Evolutionary conservation across 2,888 invertebrate genomes (phyloP), one percentile per base, ranked within the genome.

Genomic region (Stramonita haemastoma): DNA sequence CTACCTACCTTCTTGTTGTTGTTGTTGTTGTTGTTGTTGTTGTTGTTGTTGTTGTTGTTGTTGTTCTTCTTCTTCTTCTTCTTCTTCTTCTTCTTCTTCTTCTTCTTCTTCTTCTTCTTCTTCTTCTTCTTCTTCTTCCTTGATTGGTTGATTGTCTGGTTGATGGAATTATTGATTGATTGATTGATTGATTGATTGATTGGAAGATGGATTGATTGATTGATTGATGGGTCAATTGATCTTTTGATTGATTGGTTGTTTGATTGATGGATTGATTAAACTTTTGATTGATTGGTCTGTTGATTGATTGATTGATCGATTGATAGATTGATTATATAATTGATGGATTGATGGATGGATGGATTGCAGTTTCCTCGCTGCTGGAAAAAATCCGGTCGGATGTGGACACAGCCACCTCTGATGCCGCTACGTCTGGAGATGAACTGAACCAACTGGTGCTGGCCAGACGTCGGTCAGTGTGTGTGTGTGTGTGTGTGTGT

Each of bases 371-470:
- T 84, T 87, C 88, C n/a, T 83, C 81, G 0, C 46, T 89, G 32
- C 87, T 81, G 46, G 56, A 77, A 57, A 79, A 84, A 32, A 87
- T 93, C 73, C 84, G 91, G 89, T 90, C 91, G 77, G 89, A 92
- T 26, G 89, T 91, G 60, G 90, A 91, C 32, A 90, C 91, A 70
- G 89, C 91, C 15, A 86, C 90, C 0, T 88, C 91, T n/a, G 91
- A 92, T 32, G 88, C 70, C 87, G 95, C 86, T 19, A 90, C 90
- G 4, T 91, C 90, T 26, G 91, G 90, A 15, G 91, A 91, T 84
- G 91, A 90, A 56, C 32, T 89, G 29, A 66, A 34, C 34, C 56
- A 66, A 6, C 85, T 89, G 19, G 85, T 84, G 13, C 46, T 15
- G 66, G 32, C 46, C 8, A 57, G 89, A 85, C 84, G 89, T 15